Evolutionary conservation across 2,797 vertebrate species (phyloP).

Genomic region (Betta splendens): DNA sequence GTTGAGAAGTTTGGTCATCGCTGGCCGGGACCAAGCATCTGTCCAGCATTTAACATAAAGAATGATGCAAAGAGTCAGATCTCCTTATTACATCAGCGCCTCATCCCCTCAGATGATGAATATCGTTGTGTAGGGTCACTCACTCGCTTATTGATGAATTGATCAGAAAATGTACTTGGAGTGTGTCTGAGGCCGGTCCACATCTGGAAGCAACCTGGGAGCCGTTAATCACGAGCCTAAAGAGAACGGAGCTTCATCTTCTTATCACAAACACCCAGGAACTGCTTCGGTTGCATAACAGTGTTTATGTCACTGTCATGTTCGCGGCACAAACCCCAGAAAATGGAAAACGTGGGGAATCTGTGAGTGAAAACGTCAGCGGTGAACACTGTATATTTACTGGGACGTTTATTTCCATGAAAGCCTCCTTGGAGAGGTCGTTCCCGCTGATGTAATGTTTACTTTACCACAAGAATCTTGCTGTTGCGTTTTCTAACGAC

Average conservation of each 20-base stretch:
- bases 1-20: conserved; percentile 56
- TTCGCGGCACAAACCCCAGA: conserved; percentile 35
- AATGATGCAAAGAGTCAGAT: conserved; percentile 58
- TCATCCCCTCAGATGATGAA: conserved; percentile 61
- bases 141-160: conserved; percentile 49
- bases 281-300: conserved; percentile 62
- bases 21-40: conserved; percentile 56
- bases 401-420: conserved; percentile 45
- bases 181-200: conserved; percentile 44
- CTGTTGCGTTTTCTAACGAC: conserved; percentile 59
- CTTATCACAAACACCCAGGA: conserved; percentile 65
- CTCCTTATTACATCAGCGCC: conserved; percentile 61
- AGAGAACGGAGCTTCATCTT: conserved; percentile 67
- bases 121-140: conserved; percentile 54
- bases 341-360: conserved; percentile 52
- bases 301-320: conserved; percentile 52
- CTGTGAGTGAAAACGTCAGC: conserved; percentile 40
- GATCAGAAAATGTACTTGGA: conserved; percentile 52
- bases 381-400: conserved; percentile 46
- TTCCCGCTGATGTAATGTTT: conserved; percentile 69
- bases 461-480: conserved; percentile 62
- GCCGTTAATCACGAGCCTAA: conserved; percentile 70
- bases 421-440: conserved; percentile 39
- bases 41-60: conserved; percentile 66
- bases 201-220: conserved; percentile 76